Base-by-base conservation (phyloP, 2,113 vertebrate genomes). In the Herpailurus yagouaroundi region DNA sequence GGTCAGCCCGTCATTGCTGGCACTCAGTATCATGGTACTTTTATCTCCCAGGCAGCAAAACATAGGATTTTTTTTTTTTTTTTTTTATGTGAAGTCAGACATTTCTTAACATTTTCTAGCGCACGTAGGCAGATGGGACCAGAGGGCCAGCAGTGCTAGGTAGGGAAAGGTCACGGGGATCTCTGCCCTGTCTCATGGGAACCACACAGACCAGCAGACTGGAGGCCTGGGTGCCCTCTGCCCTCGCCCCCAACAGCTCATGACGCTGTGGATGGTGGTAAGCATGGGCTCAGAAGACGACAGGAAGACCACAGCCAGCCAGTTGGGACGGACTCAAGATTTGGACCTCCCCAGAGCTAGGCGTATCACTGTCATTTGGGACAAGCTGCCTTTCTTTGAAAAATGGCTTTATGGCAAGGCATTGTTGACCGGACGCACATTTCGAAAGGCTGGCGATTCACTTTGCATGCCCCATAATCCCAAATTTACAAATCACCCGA, bases 261-360 rank as follows among this genome's bases (percentile, higher is more conserved):
- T 52, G 41, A 19, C 38, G 19, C 23, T 19, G 6, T 16, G 36
- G 33, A 11, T 16, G 57, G 41, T 23, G 52, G n/a, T 18, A 31
- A 79, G 33, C 63, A n/a, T 3, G 14, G 64, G 41, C 57, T 48
- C 66, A 64, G 64, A 63, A 63, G 66, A 55, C 57, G 63, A 21
- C 36, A 52, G 1, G 36, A 45, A 74, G 38, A 45, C 68, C 63
- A 25, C 64, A 73, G 57, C 81, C 63, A 55, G 81, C 83, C 87
- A 76, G 76, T 9, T 93, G 96, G 96, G 92, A 52, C 0, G 7
- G 33, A 91, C 87, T 97, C 94, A 81, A 81, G 95, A 90, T 87
- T 84, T 1, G 60, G 95, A 64, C 87, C 63, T 94, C 94, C 55
- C 0, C 27, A 1, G 79, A 90, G 57, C 64, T 57, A 9, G 77